Percentiles rank a stretch among this genome's conserved stretches.
Conservation (phyloP, 2,113 vertebrate species). For the Salvelinus sp. region DNA sequence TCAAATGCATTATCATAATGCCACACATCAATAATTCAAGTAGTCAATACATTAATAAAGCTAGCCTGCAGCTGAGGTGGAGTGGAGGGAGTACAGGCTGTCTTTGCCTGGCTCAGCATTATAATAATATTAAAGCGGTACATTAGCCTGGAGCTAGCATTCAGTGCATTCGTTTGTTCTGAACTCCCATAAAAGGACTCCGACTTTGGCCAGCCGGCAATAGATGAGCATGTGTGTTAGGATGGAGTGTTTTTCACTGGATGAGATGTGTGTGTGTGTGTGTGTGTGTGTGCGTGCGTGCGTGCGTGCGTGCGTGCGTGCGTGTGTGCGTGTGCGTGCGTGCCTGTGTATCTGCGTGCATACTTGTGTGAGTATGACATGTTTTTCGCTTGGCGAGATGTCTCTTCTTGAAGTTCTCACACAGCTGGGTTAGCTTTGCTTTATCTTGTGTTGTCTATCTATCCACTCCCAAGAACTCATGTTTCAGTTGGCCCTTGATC, state of each 20-base stretch:
- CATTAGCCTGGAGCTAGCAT: conserved; percentile 23
- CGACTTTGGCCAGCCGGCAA: conserved; percentile 10
- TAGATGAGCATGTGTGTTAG: conserved; percentile 5
- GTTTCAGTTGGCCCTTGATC: conserved; percentile 18
- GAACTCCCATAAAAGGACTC: conserved; percentile 53
- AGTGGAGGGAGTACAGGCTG: conserved; percentile 15
- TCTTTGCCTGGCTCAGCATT: conserved; percentile 31
- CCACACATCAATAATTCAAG: conserved; percentile 79
- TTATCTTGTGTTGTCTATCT: conserved; percentile 47
- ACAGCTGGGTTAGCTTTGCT: conserved; percentile 48
- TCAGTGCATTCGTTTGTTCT: conserved; percentile 45
- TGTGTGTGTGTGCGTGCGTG: conserved; percentile 7
- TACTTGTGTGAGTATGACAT: neutral
- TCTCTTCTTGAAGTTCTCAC: conserved; percentile 32
- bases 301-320: neutral
- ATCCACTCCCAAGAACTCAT: conserved; percentile 45
- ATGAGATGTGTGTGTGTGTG: conserved; percentile 19
- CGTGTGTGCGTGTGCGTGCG: neutral
- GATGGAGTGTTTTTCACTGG: neutral
- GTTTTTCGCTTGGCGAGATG: conserved; percentile 9
- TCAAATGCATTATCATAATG: conserved; percentile 79
- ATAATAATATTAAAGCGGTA: conserved; percentile 35
- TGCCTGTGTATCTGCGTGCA: neutral
- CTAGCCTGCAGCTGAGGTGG: conserved; percentile 48
- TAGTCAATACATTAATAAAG: conserved; percentile 75